Evolutionary conservation across 2,113 vertebrate genomes (phyloP), one percentile per base, ranked within the genome.

Genomic region (Stercorarius parasiticus): DNA sequence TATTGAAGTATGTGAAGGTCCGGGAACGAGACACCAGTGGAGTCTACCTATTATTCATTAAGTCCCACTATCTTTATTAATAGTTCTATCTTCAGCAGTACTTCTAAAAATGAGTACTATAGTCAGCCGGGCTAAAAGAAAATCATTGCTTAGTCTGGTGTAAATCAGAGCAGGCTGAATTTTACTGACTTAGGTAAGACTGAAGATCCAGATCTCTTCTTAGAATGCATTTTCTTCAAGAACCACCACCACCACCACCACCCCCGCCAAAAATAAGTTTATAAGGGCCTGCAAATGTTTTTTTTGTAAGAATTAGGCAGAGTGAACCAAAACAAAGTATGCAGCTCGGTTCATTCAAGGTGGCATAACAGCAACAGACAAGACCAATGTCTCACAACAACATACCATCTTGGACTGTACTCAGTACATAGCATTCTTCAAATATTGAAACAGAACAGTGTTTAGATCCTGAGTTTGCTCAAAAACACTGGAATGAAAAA

Each of bases 401-500:
- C 59, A 27, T 82, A 70, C 66, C 77, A 79, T 32, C 53, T 45
- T 38, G 62, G 52, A 80, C 49, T 36, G 49, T 62, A 42, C 66
- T 88, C 21, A 26, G 93, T 87, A 77, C 84, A 62, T 18, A 85
- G 36, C 40, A 94, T 94, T 91, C 94, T 88, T 90, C 62, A 95
- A 95, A 94, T 93, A 94, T 79, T 95, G 96, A 95, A 95, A 93
- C 29, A 95, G 84, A 59, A 76, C 58, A 87, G 45, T 45, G 78
- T 96, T 97, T 91, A 93, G 92, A 86, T 66, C 74, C 72, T 0
- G 3, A 76, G 50, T 91, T 95, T 93, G 47, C 59, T 94, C 82
- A 96, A 82, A 94, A 96, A 88, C 25, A 93, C n/a, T 90, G 86
- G 81, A 95, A 96, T 65, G 27, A 93, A 92, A 82, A 88, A 85